These are phyloP conservation scores for Acromyrmex heyeri DNA, from an alignment of 1,140 invertebrate species.

Conservation along the genomic window DNA sequence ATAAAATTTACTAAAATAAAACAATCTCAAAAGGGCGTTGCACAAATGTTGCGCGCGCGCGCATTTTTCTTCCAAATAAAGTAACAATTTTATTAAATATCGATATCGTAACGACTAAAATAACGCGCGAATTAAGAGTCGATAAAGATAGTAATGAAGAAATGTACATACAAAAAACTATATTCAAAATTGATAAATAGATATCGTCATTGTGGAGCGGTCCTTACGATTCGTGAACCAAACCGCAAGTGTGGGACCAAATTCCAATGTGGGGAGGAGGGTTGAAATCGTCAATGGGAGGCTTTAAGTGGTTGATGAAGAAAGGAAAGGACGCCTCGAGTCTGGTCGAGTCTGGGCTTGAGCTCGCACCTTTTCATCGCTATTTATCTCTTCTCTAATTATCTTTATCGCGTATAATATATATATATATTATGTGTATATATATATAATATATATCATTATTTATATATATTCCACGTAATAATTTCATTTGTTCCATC, in stretches of 20 bases:
- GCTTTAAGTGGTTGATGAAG: conserved; percentile 51
- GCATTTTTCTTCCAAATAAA: conserved; percentile 21
- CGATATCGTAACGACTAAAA: conserved; percentile 43
- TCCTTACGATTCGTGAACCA: not conserved
- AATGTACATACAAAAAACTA: conserved; percentile 9
- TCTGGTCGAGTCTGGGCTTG: conserved; percentile 76
- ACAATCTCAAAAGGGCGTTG: conserved; percentile 45
- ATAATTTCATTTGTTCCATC: conserved; percentile 82
- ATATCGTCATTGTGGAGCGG: not conserved
- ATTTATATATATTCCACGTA: conserved; percentile 85
- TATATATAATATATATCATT: conserved; percentile 83
- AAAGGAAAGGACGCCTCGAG: conserved; percentile 75
- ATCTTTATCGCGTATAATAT: conserved; percentile 83
- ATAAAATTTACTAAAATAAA: conserved; percentile 29
- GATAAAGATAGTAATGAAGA: conserved; percentile 17
- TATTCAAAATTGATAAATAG: conserved; percentile 11
- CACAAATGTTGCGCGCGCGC: conserved; percentile 30
- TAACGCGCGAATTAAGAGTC: conserved; percentile 24
- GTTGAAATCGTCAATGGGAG: conserved; percentile 13
- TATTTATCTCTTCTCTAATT: conserved; percentile 81
- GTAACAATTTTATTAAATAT: conserved; percentile 51
- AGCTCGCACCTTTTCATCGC: conserved; percentile 79
- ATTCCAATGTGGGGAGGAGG: not conserved
- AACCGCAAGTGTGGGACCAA: conserved; percentile 8
- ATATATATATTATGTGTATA: conserved; percentile 81